Percentiles rank a stretch among this genome's conserved stretches.
Conservation (phyloP, 2,888 invertebrate genomes). For the Sinhomidia bicolor region DNA sequence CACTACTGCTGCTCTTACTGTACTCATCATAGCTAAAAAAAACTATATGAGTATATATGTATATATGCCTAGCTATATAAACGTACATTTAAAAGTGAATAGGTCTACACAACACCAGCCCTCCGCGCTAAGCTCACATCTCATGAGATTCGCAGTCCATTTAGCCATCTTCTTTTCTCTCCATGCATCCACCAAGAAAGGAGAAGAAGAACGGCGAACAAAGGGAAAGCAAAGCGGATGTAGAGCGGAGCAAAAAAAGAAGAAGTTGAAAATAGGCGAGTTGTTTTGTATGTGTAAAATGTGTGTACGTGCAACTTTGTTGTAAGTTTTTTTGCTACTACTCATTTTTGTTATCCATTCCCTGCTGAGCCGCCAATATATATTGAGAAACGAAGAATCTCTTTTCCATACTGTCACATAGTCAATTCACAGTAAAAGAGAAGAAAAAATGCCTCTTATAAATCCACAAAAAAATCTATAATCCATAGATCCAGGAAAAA, state of each 20-base stretch:
- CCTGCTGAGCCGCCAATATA: conserved; percentile 41
- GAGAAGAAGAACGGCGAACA: conserved; percentile 1
- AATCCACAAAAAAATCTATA: conserved; percentile 17
- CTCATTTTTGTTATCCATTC: conserved; percentile 47
- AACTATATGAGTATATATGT: no score
- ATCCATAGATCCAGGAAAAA: conserved; percentile 34
- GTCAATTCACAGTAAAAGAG: neutral
- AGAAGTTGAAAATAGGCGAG: no score
- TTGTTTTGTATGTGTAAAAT: neutral
- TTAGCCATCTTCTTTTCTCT: conserved; percentile 57
- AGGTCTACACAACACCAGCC: conserved; percentile 47
- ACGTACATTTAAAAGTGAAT: conserved; percentile 8
- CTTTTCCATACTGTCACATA: conserved; percentile 50
- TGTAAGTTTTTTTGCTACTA: neutral
- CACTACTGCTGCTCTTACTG: neutral
- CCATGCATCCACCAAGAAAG: conserved; percentile 9
- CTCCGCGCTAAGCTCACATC: conserved; percentile 55
- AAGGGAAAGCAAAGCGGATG: conserved; percentile 39
- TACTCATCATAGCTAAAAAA: conserved; percentile 51
- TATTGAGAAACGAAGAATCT: no score
- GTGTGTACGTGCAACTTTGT: neutral
- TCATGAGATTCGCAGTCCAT: conserved; percentile 70
- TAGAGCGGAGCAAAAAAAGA: conserved; percentile 9
- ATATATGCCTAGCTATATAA: no score
- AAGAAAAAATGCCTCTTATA: no score